phyloP scores from a whole-genome alignment of 2,888 invertebrate genomes.

The Onthophagus sagittarius region DNA sequence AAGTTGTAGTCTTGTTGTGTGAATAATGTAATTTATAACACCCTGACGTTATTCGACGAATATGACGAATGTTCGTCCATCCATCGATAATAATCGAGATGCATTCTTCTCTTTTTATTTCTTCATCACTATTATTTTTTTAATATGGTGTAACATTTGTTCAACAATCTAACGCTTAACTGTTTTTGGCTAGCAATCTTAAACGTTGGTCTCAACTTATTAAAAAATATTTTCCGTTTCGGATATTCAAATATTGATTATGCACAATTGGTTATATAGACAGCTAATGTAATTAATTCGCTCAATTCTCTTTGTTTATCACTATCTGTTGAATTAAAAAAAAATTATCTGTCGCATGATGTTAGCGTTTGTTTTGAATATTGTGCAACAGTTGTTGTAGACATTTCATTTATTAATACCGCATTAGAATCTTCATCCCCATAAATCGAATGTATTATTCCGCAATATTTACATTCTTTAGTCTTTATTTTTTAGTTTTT shows the following conservation, averaged over 20 bases:
- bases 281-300: background rate
- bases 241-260: background rate
- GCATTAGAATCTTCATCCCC: background rate
- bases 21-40: background rate
- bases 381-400: background rate
- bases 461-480: too few relatives aligned
- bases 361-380: background rate
- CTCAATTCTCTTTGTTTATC: background rate
- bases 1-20: background rate
- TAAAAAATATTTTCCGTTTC: background rate
- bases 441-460: background rate
- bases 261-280: background rate
- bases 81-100: background rate
- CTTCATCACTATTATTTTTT: background rate
- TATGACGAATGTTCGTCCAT: background rate
- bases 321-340: background rate
- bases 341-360: too few relatives aligned
- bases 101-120: background rate
- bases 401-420: background rate
- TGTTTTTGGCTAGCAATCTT: background rate
- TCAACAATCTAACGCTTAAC: background rate
- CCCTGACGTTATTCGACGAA: too few relatives aligned
- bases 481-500: too few relatives aligned
- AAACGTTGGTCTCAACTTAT: background rate
- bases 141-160: background rate